Percentiles rank a stretch among this genome's conserved stretches.
These are phyloP conservation scores for Aphaenogaster rudis DNA, from an alignment of 1,140 invertebrate genomes.

Conservation along the genomic window DNA sequence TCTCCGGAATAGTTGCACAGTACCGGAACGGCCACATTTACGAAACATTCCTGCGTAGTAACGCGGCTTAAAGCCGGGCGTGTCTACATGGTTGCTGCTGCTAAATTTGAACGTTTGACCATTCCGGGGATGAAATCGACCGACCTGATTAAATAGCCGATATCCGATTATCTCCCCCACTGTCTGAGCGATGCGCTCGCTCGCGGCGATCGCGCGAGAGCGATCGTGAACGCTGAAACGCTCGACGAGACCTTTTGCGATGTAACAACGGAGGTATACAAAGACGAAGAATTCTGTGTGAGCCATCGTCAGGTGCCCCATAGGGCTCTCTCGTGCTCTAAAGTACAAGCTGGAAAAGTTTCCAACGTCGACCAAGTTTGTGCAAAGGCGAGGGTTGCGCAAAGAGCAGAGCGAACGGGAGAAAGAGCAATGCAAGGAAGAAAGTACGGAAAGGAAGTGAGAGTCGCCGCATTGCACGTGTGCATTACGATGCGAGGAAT, in stretches of 20 bases:
- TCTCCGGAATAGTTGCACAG: slow-evolving; percentile 40
- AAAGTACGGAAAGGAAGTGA: neutral
- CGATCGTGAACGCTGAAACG: neutral
- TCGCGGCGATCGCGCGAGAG: neutral
- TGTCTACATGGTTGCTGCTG: slow-evolving; percentile 4
- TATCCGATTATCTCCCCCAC: slow-evolving; percentile 1
- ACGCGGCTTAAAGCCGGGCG: slow-evolving; percentile 1
- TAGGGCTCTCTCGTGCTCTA: neutral
- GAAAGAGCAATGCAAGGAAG: neutral
- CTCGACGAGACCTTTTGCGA: neutral
- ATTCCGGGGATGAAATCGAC: slow-evolving; percentile 34
- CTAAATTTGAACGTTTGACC: slow-evolving; percentile 15
- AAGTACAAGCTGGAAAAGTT: slow-evolving; percentile 50
- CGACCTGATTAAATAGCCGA: slow-evolving; percentile 36
- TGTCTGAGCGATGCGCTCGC: neutral
- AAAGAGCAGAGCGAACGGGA: neutral
- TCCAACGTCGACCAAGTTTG: slow-evolving; percentile 25
- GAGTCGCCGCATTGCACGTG: neutral
- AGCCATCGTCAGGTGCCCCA: neutral
- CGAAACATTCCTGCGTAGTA: slow-evolving; percentile 46
- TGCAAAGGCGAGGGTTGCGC: neutral
- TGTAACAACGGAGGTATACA: neutral
- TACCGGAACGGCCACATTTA: slow-evolving; percentile 6
- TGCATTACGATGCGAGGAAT: slow-evolving; percentile 27
- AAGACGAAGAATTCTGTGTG: neutral